A percentile compares a stretch with the other conserved stretches of the same genome.
phyloP scores from a whole-genome alignment of 1,140 invertebrate genomes.

The Calephelis virginiensis region DNA sequence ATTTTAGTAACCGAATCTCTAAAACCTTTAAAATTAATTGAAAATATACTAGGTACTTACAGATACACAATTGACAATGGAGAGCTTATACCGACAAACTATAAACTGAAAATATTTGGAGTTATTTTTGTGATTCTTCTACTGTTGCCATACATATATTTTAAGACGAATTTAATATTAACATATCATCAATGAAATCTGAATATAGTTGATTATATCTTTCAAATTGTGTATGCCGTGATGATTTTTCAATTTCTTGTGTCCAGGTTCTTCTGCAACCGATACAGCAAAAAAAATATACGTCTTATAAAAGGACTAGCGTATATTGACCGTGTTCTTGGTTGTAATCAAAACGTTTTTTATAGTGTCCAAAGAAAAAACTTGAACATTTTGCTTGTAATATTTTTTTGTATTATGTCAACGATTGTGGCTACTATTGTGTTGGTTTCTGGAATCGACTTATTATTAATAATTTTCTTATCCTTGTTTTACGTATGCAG shows the following conservation, averaged over 20 bases:
- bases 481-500: not conserved
- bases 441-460: not conserved
- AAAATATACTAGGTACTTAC: not conserved
- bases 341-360: not conserved
- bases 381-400: not conserved
- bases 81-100: too few species aligned
- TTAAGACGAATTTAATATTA: too few species aligned
- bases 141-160: too few species aligned
- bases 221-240: not conserved
- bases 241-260: not conserved
- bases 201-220: not conserved
- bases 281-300: not conserved
- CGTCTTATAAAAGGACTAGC: not conserved
- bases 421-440: not conserved
- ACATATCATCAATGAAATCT: too few species aligned
- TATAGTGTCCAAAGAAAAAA: slow-evolving; percentile 5
- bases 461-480: not conserved
- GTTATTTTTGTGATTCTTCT: too few species aligned
- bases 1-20: not conserved
- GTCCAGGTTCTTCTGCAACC: not conserved
- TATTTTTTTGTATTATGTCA: not conserved
- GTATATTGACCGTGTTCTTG: not conserved
- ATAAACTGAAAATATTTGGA: too few species aligned
- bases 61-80: not conserved
- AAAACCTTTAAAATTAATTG: not conserved